These are phyloP conservation scores for Eucera pruinosa DNA, from an alignment of 2,888 invertebrate genomes.

Conservation along the genomic window DNA sequence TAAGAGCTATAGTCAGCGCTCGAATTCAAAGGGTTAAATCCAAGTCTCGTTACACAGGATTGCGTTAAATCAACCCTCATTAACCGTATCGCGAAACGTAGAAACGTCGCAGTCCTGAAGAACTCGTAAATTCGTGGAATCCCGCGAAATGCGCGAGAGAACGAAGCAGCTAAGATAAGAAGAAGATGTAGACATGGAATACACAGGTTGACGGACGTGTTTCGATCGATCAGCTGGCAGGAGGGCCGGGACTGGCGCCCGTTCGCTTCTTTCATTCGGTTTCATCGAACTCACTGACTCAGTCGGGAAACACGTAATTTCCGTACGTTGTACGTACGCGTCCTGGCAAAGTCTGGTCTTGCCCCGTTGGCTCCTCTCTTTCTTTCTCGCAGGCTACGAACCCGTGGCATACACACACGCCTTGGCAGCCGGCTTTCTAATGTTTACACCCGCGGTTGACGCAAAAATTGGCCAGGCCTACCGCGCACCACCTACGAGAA, in stretches of 20 bases:
- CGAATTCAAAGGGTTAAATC: no score
- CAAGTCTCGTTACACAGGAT: no score
- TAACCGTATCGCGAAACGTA: no score
- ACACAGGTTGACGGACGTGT: conserved; percentile 37
- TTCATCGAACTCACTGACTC: conserved; percentile 66
- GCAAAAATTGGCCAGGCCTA: conserved; percentile 82
- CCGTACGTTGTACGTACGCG: conserved; percentile 51
- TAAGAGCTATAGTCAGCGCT: no score
- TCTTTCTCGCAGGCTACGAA: conserved; percentile 25
- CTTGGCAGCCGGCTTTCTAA: conserved; percentile 81
- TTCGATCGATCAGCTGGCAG: conserved; percentile 59
- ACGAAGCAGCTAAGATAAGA: no score
- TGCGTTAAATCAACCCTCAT: no score
- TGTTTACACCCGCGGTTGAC: conserved; percentile 80
- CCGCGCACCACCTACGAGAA: conserved; percentile 72
- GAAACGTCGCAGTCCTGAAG: no score
- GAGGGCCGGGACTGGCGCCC: conserved; percentile 36
- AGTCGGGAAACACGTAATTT: conserved; percentile 61
- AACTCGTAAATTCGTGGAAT: no score
- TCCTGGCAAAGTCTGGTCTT: conserved; percentile 52
- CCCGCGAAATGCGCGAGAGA: no score
- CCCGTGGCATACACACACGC: conserved; percentile 24
- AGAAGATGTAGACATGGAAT: not conserved
- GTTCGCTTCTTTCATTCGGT: conserved; percentile 51
- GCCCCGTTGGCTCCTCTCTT: conserved; percentile 16